Percentiles rank a stretch among this genome's conserved stretches.
These are phyloP conservation scores for Podilymbus podiceps DNA, from an alignment of 2,113 vertebrate species.

Conservation along the genomic window DNA sequence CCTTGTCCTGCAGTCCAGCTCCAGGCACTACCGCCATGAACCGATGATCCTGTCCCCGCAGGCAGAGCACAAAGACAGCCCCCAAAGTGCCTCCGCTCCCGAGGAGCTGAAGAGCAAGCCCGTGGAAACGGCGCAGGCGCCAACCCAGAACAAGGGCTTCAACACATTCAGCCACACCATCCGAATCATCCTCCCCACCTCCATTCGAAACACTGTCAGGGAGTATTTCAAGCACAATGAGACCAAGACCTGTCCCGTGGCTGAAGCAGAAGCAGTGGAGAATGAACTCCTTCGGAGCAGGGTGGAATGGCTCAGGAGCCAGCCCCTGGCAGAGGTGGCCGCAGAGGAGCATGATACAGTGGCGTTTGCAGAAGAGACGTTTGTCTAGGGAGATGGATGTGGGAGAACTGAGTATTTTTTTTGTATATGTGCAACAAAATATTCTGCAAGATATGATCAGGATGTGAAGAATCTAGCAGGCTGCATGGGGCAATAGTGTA, in stretches of 20 bases:
- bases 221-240: constrained; percentile 70
- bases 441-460: constrained; percentile 11
- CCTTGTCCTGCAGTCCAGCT: constrained; percentile 68
- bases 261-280: constrained; percentile 36
- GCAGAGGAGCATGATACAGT: not conserved
- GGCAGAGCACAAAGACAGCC: not conserved
- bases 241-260: not conserved
- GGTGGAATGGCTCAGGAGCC: constrained; percentile 50
- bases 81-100: not conserved
- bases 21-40: constrained; percentile 20
- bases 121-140: not conserved
- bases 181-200: constrained; percentile 69
- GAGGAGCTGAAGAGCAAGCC: not conserved
- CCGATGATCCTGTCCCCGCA: not conserved
- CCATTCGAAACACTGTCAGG: constrained; percentile 68
- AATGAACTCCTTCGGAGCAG: constrained; percentile 58
- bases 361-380: constrained; percentile 49
- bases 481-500: not conserved
- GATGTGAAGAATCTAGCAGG: constrained; percentile 20
- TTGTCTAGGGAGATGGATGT: constrained; percentile 30
- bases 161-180: constrained; percentile 69
- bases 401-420: not conserved
- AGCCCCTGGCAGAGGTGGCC: not conserved
- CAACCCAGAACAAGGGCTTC: not conserved
- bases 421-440: not conserved